Evolutionary conservation across 2,113 vertebrate species (phyloP).

Genomic region (Eurystomus gularis): DNA sequence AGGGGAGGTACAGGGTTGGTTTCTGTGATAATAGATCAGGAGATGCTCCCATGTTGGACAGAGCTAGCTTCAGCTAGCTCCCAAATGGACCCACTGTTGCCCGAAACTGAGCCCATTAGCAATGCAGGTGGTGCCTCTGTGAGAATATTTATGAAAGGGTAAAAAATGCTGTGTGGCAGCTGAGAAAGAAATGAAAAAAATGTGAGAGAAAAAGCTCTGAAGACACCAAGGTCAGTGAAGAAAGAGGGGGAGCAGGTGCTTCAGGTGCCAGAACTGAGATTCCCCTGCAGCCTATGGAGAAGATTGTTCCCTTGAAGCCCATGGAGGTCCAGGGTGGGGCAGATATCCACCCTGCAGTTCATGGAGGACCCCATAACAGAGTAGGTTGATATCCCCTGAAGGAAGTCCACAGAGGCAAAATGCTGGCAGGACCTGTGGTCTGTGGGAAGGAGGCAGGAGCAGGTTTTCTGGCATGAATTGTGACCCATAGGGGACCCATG

Average conservation of each 20-base stretch:
- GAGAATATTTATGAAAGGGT: neutral
- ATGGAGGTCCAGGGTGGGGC: neutral
- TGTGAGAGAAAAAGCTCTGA: neutral
- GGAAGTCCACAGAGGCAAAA: neutral
- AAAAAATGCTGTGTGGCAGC: neutral
- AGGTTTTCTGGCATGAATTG: neutral
- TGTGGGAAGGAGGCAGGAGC: fast-evolving
- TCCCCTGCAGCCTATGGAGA: neutral
- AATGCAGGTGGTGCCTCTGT: neutral
- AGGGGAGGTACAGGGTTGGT: neutral
- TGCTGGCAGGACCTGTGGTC: neutral
- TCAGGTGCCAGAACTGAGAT: too few relatives aligned
- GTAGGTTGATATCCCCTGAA: neutral
- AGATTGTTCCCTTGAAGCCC: neutral
- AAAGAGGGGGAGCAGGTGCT: neutral
- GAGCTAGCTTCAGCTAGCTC: neutral
- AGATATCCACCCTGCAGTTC: neutral
- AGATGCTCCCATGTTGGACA: neutral
- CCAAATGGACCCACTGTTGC: fast-evolving
- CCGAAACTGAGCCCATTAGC: neutral
- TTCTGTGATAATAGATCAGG: neutral
- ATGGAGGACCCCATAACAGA: neutral
- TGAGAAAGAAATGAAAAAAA: neutral
- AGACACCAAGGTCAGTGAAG: neutral
- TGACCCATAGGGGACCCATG: fast-evolving